A percentile compares a stretch with the other conserved stretches of the same genome.
These are phyloP conservation scores for Dasypogon diadema DNA, from an alignment of 2,888 invertebrate genomes.

Conservation along the genomic window DNA sequence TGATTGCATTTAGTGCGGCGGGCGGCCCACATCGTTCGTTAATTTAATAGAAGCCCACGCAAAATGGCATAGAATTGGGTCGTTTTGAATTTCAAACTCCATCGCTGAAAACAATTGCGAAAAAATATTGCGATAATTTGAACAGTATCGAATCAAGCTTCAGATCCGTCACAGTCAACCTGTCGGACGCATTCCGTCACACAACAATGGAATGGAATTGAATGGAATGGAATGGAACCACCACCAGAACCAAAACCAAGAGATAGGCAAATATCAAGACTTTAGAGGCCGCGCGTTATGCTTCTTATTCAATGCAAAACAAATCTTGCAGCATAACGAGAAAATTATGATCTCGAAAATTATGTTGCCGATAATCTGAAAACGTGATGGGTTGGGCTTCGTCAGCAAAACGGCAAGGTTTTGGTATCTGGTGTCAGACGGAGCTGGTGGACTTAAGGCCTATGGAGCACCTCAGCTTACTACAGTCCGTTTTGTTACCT, in stretches of 20 bases:
- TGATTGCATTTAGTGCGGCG: not conserved
- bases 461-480: not conserved
- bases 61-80: not conserved
- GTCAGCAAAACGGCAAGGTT: not conserved
- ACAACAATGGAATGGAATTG: too few species aligned
- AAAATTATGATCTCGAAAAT: constrained; percentile 4
- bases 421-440: not conserved
- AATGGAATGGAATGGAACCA: not conserved
- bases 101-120: not conserved
- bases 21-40: constrained; percentile 1
- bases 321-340: not conserved
- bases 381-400: constrained; percentile 8
- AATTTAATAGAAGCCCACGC: constrained; percentile 2
- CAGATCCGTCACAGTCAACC: not conserved
- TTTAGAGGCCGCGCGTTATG: not conserved
- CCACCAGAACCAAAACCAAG: not conserved
- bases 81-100: not conserved
- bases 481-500: not conserved
- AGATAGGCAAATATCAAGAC: too few species aligned
- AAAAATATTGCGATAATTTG: not conserved
- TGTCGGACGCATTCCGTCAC: not conserved
- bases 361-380: not conserved
- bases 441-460: not conserved
- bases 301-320: constrained; percentile 3
- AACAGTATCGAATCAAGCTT: not conserved